Percentiles rank a stretch among this genome's conserved stretches.
Conservation (phyloP, 2,888 invertebrate species). For the Phaedon cochleariae region DNA sequence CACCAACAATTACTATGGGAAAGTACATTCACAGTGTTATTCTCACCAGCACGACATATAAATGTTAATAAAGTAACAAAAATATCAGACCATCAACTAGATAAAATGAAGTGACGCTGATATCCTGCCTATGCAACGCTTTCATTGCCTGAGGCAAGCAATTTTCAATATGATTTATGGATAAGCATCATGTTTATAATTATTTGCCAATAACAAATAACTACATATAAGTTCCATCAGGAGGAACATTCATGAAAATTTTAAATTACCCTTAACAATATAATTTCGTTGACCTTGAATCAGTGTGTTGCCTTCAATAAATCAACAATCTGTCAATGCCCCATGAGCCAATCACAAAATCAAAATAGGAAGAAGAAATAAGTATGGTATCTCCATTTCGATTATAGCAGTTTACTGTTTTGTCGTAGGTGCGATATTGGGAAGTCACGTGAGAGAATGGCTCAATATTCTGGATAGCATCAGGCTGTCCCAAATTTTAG, state of each 20-base stretch:
- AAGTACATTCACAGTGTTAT: neutral
- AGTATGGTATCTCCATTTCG: no score
- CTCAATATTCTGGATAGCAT: constrained; percentile 41
- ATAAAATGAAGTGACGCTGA: constrained; percentile 6
- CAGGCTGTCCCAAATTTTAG: constrained; percentile 43
- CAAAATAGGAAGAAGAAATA: no score
- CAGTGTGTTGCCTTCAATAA: no score
- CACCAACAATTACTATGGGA: neutral
- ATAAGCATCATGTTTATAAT: neutral
- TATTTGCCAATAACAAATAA: no score
- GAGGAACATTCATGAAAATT: no score
- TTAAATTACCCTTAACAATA: no score
- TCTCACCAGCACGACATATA: neutral
- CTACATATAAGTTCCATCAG: no score
- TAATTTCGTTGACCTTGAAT: no score
- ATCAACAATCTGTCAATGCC: no score
- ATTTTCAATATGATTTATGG: neutral
- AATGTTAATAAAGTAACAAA: neutral
- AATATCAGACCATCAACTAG: neutral
- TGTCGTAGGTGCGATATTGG: constrained; percentile 45
- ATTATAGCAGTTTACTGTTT: neutral
- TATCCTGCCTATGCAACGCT: constrained; percentile 9
- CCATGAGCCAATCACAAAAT: no score
- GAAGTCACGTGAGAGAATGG: constrained; percentile 38
- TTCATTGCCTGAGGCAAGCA: constrained; percentile 12